phyloP scores from a whole-genome alignment of 2,797 vertebrate genomes.

The Molossus alvarezi region DNA sequence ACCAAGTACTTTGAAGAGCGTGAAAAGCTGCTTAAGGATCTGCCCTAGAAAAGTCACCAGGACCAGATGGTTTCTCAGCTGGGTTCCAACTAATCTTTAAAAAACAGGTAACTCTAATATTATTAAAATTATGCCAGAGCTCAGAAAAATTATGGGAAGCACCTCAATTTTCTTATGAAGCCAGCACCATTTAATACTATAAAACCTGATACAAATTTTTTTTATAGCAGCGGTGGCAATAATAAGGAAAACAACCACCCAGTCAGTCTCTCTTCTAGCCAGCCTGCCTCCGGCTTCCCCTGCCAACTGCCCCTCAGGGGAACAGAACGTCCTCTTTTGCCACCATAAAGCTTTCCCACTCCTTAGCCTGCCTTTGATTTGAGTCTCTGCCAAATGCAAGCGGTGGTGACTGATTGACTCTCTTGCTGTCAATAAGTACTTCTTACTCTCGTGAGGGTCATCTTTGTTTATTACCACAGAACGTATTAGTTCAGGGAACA shows the following conservation, averaged over 20 bases:
- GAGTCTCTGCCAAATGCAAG: not conserved
- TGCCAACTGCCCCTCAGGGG: too few relatives aligned
- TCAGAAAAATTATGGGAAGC: conserved; percentile 20
- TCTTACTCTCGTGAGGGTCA: not conserved
- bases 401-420: not conserved
- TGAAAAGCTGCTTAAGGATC: not conserved
- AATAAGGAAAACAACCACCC: not conserved
- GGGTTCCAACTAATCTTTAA: not conserved
- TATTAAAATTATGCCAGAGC: not conserved
- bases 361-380: not conserved
- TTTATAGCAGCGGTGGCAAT: not conserved
- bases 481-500: not conserved
- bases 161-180: not conserved
- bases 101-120: not conserved
- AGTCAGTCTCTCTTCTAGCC: not conserved
- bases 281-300: not conserved
- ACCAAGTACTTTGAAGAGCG: not conserved
- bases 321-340: not conserved
- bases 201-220: not conserved
- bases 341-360: not conserved
- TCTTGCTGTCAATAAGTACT: not conserved
- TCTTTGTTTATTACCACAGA: not conserved
- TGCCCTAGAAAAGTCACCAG: not conserved
- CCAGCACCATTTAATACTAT: not conserved
- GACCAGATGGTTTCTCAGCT: not conserved